Base-by-base conservation (phyloP, 2,113 vertebrate genomes). In the Phycodurus eques region DNA sequence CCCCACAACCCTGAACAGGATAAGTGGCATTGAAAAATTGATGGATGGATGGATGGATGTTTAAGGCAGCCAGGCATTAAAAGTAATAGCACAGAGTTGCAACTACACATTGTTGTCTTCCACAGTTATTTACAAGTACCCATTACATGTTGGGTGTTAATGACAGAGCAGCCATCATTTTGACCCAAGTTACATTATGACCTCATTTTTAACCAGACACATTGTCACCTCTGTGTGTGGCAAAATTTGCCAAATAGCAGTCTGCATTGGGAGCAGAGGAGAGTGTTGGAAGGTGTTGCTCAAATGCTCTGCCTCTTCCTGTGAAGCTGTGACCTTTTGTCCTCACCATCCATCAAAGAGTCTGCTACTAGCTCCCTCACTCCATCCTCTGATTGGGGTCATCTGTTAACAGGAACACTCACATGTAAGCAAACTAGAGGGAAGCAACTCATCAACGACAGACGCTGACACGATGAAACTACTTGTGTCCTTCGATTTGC, bases 261-360 rank as follows among this genome's bases (percentile, higher is more conserved):
- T 68, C 60, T 47, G 75, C 22, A 67, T 64, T 27, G 54, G 76
- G 71, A 63, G 33, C 66, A 81, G 76, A 68, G 78, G 75, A 83
- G 82, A 74, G 73, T 75, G 72, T 82, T 20, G 1, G 44, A 42
- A 27, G 65, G 53, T 84, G 79, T 61, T 49, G 33, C 66, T 43
- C 31, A 56, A 61, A 44, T 59, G 39, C 76, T 67, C 59, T 47
- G 71, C 74, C 68, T 80, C 76, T 82, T 79, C 76, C 76, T 79
- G 80, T 39, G 6, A 39, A 6, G 35, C 35, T 39, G 35, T 76
- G 80, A 75, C 81, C 72, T 84, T 80, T 42, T 42, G 22, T 76
- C 72, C 69, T 33, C 14, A 69, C 65, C 74, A 57, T 77, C 82
- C 63, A 78, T 82, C 65, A 60, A 56, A 10, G 39, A 60, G 3